Evolutionary conservation across 2,113 vertebrate genomes (phyloP).

Genomic region (Prochilodus magdalenae): DNA sequence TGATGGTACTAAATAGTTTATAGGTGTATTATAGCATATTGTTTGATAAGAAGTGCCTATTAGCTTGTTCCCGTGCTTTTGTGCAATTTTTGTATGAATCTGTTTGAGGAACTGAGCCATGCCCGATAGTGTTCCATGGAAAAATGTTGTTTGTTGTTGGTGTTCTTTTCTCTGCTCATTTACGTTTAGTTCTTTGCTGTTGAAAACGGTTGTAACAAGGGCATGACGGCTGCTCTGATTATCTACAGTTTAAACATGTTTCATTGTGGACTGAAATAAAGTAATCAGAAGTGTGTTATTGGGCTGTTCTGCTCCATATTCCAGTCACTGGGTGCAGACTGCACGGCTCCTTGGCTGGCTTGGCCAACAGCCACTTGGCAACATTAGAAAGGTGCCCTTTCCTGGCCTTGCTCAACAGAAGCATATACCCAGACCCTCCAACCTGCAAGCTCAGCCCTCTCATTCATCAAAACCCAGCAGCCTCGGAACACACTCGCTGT

Average conservation of each 20-base stretch:
- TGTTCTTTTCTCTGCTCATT: constrained; percentile 25
- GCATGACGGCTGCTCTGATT: constrained; percentile 34
- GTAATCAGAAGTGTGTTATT: constrained; percentile 67
- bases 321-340: constrained; percentile 82
- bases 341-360: constrained; percentile 75
- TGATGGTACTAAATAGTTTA: not conserved
- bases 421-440: constrained; percentile 71
- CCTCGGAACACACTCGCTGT: constrained; percentile 75
- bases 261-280: constrained; percentile 55
- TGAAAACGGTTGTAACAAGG: constrained; percentile 29
- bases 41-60: not conserved
- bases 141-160: constrained; percentile 36
- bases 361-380: constrained; percentile 81
- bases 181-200: constrained; percentile 30
- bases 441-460: constrained; percentile 77
- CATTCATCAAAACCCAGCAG: constrained; percentile 81
- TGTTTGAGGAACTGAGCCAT: constrained; percentile 30
- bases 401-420: constrained; percentile 76
- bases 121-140: constrained; percentile 16
- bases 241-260: constrained; percentile 37
- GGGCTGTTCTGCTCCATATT: constrained; percentile 69
- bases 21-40: not conserved
- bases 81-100: constrained; percentile 17
- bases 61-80: constrained; percentile 2
- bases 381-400: constrained; percentile 82